A percentile compares a stretch with the other conserved stretches of the same genome.
These are phyloP conservation scores for Pleuronectes platessa DNA, from an alignment of 2,113 vertebrate species.

Conservation along the genomic window DNA sequence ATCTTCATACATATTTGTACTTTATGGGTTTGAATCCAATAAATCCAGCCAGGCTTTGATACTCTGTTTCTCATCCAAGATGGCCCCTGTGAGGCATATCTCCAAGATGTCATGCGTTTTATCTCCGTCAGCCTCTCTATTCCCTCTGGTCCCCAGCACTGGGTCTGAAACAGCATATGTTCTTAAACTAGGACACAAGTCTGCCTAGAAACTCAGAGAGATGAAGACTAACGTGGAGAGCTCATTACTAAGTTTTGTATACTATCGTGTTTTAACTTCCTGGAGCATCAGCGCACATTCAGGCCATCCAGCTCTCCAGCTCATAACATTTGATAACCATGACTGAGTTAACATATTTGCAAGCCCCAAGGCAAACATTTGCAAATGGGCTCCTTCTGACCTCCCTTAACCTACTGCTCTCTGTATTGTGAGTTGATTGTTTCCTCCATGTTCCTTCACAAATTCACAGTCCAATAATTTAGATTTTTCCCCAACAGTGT, in stretches of 20 bases:
- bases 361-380: conserved; percentile 1
- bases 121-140: conserved; percentile 53
- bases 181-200: conserved; percentile 61
- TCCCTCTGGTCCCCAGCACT: conserved; percentile 35
- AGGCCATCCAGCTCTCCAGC: neutral
- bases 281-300: conserved; percentile 5
- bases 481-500: too few relatives aligned
- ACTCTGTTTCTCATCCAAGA: conserved; percentile 51
- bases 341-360: conserved; percentile 15
- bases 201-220: conserved; percentile 42
- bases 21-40: conserved; percentile 42
- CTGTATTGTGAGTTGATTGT: too few relatives aligned
- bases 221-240: conserved; percentile 18
- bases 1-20: conserved; percentile 44
- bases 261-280: neutral
- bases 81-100: conserved; percentile 44
- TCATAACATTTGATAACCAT: neutral
- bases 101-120: conserved; percentile 60
- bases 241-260: neutral
- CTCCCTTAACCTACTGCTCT: neutral
- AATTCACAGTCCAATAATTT: too few relatives aligned
- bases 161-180: conserved; percentile 53
- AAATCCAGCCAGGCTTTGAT: conserved; percentile 54
- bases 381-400: conserved; percentile 20
- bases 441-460: too few relatives aligned